These are phyloP conservation scores for Nymphicus hollandicus DNA, from an alignment of 2,113 vertebrate species.

Conservation along the genomic window DNA sequence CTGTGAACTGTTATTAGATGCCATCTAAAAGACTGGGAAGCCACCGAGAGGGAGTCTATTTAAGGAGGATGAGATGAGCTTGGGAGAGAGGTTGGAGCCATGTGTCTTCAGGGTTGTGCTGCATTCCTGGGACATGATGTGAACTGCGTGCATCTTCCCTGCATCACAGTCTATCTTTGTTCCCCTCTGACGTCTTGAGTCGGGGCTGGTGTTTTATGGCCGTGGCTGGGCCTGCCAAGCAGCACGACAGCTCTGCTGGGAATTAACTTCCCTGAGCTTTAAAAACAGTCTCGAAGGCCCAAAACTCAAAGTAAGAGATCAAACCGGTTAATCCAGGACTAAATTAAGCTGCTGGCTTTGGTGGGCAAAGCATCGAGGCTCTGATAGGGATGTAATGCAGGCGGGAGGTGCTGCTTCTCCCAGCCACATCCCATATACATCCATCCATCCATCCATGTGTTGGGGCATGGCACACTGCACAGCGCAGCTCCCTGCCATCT, in stretches of 20 bases:
- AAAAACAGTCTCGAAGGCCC: background rate
- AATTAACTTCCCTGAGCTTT: background rate
- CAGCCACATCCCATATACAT: fast-evolving
- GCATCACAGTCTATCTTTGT: slow-evolving; percentile 47
- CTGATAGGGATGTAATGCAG: background rate
- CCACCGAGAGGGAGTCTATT: background rate
- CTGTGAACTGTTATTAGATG: background rate
- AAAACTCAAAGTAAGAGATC: background rate
- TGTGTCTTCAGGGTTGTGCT: background rate
- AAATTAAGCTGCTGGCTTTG: background rate
- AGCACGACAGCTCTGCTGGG: background rate
- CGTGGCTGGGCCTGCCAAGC: background rate
- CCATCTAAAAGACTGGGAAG: background rate
- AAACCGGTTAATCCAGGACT: background rate
- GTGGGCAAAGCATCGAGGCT: fast-evolving
- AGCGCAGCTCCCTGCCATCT: fast-evolving
- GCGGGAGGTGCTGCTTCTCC: background rate
- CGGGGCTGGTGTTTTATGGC: background rate
- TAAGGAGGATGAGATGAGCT: background rate
- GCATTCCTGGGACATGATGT: background rate
- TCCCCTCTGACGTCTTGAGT: slow-evolving; percentile 39
- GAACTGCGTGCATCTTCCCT: background rate
- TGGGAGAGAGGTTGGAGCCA: background rate
- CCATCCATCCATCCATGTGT: fast-evolving
- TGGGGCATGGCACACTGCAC: background rate